These are phyloP conservation scores for Drosophila kurseongensis DNA, from an alignment of 1,140 invertebrate genomes.

Conservation along the genomic window DNA sequence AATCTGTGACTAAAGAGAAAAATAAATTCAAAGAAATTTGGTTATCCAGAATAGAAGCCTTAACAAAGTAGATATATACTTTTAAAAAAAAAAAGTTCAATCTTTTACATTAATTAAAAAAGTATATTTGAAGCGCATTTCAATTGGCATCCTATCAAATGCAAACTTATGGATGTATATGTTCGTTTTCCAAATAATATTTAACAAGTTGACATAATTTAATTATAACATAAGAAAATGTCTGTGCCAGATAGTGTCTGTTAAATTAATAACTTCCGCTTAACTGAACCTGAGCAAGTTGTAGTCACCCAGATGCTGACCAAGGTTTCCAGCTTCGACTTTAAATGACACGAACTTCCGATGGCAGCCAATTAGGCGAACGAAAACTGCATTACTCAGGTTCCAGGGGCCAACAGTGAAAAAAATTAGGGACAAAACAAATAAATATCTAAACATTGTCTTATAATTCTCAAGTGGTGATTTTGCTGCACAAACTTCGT, in stretches of 20 bases:
- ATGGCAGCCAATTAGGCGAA: conserved; percentile 71
- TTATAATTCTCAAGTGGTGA: too few relatives aligned
- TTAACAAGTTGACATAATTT: neutral
- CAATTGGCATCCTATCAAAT: too few relatives aligned
- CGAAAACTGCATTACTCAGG: conserved; percentile 25
- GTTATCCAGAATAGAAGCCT: too few relatives aligned
- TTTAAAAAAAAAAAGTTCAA: too few relatives aligned
- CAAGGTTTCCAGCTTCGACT: conserved; percentile 36
- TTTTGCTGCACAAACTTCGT: too few relatives aligned
- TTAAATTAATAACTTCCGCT: conserved; percentile 59
- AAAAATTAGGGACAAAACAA: neutral
- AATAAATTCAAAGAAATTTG: too few relatives aligned
- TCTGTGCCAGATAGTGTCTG: neutral
- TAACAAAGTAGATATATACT: too few relatives aligned
- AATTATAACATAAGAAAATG: neutral
- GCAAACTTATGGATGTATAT: too few relatives aligned
- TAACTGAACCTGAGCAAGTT: conserved; percentile 54
- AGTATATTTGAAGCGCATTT: too few relatives aligned
- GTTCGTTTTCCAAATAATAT: neutral
- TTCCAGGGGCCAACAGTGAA: neutral
- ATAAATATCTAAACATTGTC: too few relatives aligned
- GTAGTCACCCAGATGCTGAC: conserved; percentile 16
- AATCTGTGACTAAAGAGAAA: conserved; percentile 5
- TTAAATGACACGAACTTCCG: conserved; percentile 74
- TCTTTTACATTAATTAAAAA: too few relatives aligned